Conservation (phyloP, 2,797 vertebrate genomes). For the Menidia menidia region DNA sequence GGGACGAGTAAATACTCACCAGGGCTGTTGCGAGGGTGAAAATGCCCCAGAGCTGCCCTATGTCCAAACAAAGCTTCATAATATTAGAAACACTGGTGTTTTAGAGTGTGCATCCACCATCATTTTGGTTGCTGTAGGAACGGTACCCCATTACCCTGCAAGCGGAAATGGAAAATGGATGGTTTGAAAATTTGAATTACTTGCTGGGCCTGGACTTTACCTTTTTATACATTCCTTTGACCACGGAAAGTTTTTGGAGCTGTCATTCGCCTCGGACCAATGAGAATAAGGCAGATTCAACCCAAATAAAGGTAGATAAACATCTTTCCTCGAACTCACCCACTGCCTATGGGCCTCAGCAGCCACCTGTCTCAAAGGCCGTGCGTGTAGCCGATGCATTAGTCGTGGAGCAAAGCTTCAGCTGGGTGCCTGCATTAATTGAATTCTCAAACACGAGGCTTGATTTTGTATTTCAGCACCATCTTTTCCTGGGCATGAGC, state of each 20-base stretch:
- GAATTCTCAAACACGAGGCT: conserved; percentile 34
- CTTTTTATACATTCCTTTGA: background rate
- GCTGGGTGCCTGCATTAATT: conserved; percentile 49
- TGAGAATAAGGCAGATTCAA: background rate
- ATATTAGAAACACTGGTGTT: background rate
- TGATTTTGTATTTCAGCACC: conserved; percentile 24
- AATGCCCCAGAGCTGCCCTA: background rate
- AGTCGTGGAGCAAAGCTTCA: conserved; percentile 39
- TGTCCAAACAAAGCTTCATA: background rate
- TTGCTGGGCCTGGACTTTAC: background rate
- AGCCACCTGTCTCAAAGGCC: conserved; percentile 21
- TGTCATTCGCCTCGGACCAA: background rate
- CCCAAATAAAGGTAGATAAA: conserved; percentile 9
- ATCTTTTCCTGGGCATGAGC: conserved; percentile 19
- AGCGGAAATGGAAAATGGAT: too few relatives aligned
- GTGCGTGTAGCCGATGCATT: conserved; percentile 42
- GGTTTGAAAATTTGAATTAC: background rate
- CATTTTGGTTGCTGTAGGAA: conserved; percentile 1
- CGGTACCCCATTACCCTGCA: background rate
- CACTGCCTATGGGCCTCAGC: conserved; percentile 9
- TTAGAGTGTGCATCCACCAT: background rate
- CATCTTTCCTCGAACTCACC: conserved; percentile 3
- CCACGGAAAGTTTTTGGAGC: background rate
- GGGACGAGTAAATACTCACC: conserved; percentile 10
- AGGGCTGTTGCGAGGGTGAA: conserved; percentile 3